Base-by-base conservation (phyloP, 2,888 invertebrate genomes). In the Plagiodera versicolora region DNA sequence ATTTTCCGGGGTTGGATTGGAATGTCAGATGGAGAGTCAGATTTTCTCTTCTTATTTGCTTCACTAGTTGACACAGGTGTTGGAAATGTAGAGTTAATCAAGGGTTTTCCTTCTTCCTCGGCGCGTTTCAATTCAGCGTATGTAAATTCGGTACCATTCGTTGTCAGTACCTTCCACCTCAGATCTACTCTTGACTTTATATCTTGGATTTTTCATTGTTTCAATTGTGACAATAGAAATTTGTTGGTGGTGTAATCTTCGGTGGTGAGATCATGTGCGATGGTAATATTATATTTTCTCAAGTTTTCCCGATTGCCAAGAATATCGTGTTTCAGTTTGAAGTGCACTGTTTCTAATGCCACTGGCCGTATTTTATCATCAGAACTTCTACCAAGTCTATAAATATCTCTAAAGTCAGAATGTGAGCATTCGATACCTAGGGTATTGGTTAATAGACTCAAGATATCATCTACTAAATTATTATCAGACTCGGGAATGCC, bases 231-330 rank as follows among this genome's bases (percentile, higher is more conserved):
- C 8, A 50, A n/a, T 11, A 50, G n/a, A n/a, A 50, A 50, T 32
- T 50, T 50, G 5, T 50, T 50, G 50, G 50, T 50, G 30, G 17
- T 17, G 17, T 49, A 49, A 50, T 50, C 50, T 50, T 32, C 50
- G 9, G 50, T n/a, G 16, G 50, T 32, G 17, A 32, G 50, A 32
- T 50, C 32, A 1, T 32, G 50, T 50, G 16, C 32, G 11, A 50
- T 50, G 9, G 28, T 28, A n/a, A 49, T 28, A 28, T 49, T 28
- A 28, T 28, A 49, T 49, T 49, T 49, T 28, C 30, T 49, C 14
- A 48, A 19, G 19, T 20, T 28, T 24, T 49, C 28, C 24, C 14
- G 16, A 16, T 49, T 49, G 24, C 16, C 49, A 28, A 49, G 24
- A 30, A 49, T 28, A 1, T 14, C 28, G 8, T 49, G 49, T 14